Evolutionary conservation across 2,888 invertebrate genomes (phyloP).

Genomic region (Drosophila colorata): DNA sequence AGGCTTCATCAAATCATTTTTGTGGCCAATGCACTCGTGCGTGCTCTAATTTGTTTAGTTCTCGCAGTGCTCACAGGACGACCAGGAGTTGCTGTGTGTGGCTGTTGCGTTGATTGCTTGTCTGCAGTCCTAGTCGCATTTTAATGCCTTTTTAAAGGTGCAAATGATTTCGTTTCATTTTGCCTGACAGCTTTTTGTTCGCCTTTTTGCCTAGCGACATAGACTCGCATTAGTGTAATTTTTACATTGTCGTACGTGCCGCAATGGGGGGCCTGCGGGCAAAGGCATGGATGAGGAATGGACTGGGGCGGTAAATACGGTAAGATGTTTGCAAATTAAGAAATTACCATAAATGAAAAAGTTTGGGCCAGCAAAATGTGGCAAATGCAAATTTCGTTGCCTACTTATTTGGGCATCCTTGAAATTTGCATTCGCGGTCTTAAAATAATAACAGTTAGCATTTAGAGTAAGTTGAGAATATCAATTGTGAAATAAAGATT

Average conservation of each 20-base stretch:
- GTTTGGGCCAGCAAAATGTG: constrained; percentile 15
- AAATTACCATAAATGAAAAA: constrained; percentile 65
- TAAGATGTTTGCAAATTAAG: constrained; percentile 41
- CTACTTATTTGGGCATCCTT: constrained; percentile 20
- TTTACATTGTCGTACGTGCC: constrained; percentile 50
- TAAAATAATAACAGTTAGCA: background rate
- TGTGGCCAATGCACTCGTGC: constrained; percentile 74
- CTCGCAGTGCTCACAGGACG: constrained; percentile 10
- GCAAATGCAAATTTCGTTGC: constrained; percentile 21
- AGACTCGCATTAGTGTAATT: constrained; percentile 53
- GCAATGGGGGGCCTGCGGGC: background rate
- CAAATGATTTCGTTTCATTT: constrained; percentile 59
- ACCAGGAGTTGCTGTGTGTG: constrained; percentile 12
- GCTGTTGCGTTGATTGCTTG: constrained; percentile 53
- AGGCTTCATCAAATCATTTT: constrained; percentile 63
- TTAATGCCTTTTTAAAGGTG: constrained; percentile 73
- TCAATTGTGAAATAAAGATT: no score
- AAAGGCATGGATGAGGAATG: no score
- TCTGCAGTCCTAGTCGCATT: constrained; percentile 43
- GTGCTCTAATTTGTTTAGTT: constrained; percentile 70
- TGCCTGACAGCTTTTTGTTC: constrained; percentile 17
- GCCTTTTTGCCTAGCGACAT: constrained; percentile 23
- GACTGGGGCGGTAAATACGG: background rate
- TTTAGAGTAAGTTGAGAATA: no score
- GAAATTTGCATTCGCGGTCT: constrained; percentile 2